phyloP scores from a whole-genome alignment of 1,140 invertebrate genomes.

The Octopus sinensis region DNA sequence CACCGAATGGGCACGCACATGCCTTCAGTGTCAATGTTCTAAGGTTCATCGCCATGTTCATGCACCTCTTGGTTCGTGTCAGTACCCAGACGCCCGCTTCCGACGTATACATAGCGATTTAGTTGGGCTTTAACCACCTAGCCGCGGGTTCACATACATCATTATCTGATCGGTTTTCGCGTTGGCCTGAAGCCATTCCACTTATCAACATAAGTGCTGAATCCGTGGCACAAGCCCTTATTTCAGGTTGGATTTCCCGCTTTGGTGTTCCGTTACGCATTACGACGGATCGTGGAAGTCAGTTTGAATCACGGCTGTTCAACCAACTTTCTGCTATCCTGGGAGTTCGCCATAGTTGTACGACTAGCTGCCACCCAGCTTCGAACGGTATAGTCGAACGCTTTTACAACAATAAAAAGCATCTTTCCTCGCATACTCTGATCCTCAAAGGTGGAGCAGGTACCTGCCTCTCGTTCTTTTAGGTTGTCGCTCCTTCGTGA shows the following conservation, averaged over 20 bases:
- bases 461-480: no score
- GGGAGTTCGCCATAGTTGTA: no score
- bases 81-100: conserved; percentile 28
- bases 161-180: conserved; percentile 46
- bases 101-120: conserved; percentile 60
- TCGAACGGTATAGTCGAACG: no score
- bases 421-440: no score
- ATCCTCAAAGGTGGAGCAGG: no score
- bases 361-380: no score
- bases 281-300: conserved; percentile 56
- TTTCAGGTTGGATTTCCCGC: conserved; percentile 45
- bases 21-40: no score
- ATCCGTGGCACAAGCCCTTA: conserved; percentile 41
- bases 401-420: no score
- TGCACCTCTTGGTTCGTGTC: not conserved
- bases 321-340: no score
- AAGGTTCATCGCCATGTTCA: no score
- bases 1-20: no score
- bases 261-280: conserved; percentile 45
- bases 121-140: conserved; percentile 55
- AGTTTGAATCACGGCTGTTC: conserved; percentile 44
- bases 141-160: conserved; percentile 45
- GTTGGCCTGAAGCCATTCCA: conserved; percentile 56
- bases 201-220: conserved; percentile 54
- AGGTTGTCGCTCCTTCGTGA: no score